A percentile compares a stretch with the other conserved stretches of the same genome.
Evolutionary conservation across 2,113 vertebrate genomes (phyloP).

Genomic region (Rhodinocichla rosea): DNA sequence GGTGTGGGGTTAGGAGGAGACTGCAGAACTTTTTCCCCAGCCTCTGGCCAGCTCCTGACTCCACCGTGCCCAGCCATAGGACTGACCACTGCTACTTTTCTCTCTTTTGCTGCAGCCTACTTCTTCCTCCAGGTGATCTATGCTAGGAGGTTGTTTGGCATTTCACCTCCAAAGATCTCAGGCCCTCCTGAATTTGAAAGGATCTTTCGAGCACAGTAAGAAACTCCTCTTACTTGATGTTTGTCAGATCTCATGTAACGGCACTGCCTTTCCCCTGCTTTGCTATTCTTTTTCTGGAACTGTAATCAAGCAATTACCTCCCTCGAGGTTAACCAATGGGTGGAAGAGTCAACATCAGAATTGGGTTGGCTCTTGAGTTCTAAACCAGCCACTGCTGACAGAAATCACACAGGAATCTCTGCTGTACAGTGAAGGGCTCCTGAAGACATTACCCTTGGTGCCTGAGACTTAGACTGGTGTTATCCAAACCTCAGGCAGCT

Average conservation of each 20-base stretch:
- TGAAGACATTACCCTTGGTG: background rate
- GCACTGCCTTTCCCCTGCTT: background rate
- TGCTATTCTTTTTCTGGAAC: background rate
- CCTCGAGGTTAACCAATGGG: background rate
- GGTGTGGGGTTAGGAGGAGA: background rate
- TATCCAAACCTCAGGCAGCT: background rate
- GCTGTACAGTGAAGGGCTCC: background rate
- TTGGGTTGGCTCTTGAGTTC: background rate
- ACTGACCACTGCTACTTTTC: background rate
- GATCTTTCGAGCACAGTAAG: constrained; percentile 92
- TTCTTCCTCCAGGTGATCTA: constrained; percentile 90
- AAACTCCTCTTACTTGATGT: background rate
- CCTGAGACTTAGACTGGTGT: background rate
- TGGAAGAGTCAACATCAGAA: background rate
- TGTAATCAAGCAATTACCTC: background rate
- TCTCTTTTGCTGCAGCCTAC: constrained; percentile 76
- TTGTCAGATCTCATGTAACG: background rate
- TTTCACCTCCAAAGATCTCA: constrained; percentile 79
- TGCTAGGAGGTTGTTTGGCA: constrained; percentile 76
- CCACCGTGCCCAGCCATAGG: background rate
- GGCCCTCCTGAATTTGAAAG: constrained; percentile 88
- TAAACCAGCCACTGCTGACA: background rate
- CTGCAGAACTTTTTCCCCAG: background rate
- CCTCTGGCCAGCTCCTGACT: background rate
- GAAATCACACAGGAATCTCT: background rate